Conservation (phyloP, 2,113 vertebrate genomes). For the Etheostoma cragini region DNA sequence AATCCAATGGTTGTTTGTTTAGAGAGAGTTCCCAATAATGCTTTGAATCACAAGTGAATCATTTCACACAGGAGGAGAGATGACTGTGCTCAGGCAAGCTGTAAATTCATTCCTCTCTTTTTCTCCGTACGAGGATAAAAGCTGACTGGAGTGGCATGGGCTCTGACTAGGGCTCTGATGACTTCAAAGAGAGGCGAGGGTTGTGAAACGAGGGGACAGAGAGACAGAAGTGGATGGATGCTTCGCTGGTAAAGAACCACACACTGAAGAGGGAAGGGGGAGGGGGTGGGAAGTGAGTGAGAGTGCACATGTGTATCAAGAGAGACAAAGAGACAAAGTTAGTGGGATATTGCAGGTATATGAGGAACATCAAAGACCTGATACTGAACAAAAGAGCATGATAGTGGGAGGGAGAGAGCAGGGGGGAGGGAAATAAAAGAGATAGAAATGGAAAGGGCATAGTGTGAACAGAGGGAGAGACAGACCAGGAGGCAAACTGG, state of each 20-base stretch:
- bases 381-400: constrained; percentile 67
- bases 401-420: constrained; percentile 34
- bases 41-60: constrained; percentile 78
- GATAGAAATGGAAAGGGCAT: constrained; percentile 53
- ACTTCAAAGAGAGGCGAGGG: constrained; percentile 79
- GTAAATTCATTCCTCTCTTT: constrained; percentile 67
- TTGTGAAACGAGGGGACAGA: constrained; percentile 65
- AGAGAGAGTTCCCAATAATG: constrained; percentile 70
- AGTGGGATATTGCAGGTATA: constrained; percentile 45
- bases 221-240: constrained; percentile 62
- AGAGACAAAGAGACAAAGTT: constrained; percentile 68
- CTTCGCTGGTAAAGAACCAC: constrained; percentile 38
- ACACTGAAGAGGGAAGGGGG: not conserved
- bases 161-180: constrained; percentile 63
- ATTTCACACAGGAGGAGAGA: constrained; percentile 73
- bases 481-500: constrained; percentile 45
- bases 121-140: constrained; percentile 73
- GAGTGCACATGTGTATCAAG: constrained; percentile 51
- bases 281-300: constrained; percentile 6
- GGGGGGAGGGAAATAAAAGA: constrained; percentile 48
- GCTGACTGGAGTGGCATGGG: constrained; percentile 71
- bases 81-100: constrained; percentile 65
- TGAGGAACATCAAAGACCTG: constrained; percentile 73
- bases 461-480: constrained; percentile 53
- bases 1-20: constrained; percentile 73